These are phyloP conservation scores for Lagopus leucura DNA, from an alignment of 2,113 vertebrate genomes.

Conservation along the genomic window DNA sequence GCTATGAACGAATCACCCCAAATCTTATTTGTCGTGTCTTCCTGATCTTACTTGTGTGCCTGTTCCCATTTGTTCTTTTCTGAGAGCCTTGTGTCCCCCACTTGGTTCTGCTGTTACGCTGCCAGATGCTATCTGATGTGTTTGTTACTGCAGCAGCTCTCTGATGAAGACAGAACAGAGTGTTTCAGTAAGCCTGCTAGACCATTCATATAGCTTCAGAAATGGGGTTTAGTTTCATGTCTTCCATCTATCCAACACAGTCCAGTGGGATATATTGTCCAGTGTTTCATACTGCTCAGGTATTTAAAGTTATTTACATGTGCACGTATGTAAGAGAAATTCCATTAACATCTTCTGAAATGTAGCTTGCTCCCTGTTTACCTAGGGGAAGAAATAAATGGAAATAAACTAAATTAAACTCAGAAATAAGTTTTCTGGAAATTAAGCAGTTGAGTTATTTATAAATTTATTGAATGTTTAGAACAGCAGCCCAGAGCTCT, in stretches of 20 bases:
- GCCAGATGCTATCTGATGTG: background rate
- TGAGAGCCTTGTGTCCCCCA: background rate
- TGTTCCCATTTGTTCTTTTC: background rate
- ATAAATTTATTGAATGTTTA: constrained; percentile 35
- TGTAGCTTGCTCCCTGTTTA: constrained; percentile 56
- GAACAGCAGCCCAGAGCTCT: background rate
- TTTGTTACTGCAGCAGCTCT: background rate
- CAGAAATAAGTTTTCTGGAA: constrained; percentile 46
- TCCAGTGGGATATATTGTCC: background rate
- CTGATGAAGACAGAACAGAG: background rate
- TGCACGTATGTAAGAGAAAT: background rate
- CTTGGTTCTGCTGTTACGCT: background rate
- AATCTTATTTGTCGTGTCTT: background rate
- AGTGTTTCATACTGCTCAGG: background rate
- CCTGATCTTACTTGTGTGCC: background rate
- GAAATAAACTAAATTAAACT: constrained; percentile 44
- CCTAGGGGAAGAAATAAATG: constrained; percentile 63
- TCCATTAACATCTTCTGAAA: constrained; percentile 41
- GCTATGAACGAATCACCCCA: background rate
- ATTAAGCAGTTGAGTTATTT: background rate
- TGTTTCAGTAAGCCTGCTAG: background rate
- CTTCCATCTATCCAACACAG: background rate
- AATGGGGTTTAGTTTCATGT: background rate
- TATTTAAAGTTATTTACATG: constrained; percentile 8
- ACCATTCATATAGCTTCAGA: background rate